Evolutionary conservation across 2,797 vertebrate species (phyloP).

Genomic region (Enteromius argenteus): DNA sequence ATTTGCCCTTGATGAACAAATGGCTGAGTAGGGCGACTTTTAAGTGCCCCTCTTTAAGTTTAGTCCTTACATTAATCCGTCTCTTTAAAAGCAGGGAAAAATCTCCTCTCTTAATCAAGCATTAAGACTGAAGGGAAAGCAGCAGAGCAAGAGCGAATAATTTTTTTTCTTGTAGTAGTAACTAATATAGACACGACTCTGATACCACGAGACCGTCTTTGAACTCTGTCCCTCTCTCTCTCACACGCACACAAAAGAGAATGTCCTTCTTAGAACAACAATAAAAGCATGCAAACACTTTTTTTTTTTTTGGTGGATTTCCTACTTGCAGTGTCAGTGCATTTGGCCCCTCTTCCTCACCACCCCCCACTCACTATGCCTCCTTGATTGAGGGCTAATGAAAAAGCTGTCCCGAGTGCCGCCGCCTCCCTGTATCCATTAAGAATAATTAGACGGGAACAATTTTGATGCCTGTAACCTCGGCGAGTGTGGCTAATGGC

Average conservation of each 20-base stretch:
- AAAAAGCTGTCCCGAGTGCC: constrained; percentile 99
- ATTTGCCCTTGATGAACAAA: constrained; percentile 76
- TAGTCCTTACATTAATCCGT: constrained; percentile 72
- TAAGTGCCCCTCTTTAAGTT: constrained; percentile 68
- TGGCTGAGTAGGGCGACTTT: constrained; percentile 68
- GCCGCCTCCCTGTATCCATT: constrained; percentile 99
- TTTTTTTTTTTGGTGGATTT: constrained; percentile 81
- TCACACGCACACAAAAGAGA: neutral
- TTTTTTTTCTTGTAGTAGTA: constrained; percentile 45
- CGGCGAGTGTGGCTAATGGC: constrained; percentile 99
- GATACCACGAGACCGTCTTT: constrained; percentile 11
- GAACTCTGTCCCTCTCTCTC: constrained; percentile 1
- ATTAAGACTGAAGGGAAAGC: constrained; percentile 56
- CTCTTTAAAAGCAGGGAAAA: constrained; percentile 75
- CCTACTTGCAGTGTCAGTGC: constrained; percentile 88
- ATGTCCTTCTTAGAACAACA: constrained; percentile 19
- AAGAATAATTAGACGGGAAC: constrained; percentile 99
- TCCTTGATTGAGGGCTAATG: constrained; percentile 99
- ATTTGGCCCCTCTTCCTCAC: constrained; percentile 86
- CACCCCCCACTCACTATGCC: constrained; percentile 73
- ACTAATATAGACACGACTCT: constrained; percentile 37
- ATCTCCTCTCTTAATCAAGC: constrained; percentile 67
- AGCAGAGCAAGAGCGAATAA: constrained; percentile 56
- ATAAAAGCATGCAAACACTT: constrained; percentile 84
- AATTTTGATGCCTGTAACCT: constrained; percentile 99